These are phyloP conservation scores for Drosophila crucigera DNA, from an alignment of 2,888 invertebrate species.

Conservation along the genomic window DNA sequence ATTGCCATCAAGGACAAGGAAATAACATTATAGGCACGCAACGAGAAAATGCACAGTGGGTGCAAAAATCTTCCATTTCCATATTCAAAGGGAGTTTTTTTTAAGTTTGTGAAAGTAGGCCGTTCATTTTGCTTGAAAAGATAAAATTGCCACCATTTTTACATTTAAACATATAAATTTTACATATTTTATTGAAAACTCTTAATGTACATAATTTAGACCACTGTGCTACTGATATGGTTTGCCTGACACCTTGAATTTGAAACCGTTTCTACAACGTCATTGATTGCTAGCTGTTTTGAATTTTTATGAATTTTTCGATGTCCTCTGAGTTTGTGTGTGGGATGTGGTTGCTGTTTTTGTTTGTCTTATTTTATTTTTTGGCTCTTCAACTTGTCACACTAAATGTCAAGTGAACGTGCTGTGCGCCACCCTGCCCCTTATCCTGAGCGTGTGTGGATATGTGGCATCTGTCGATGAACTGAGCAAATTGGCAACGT, in stretches of 20 bases:
- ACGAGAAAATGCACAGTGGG: constrained; percentile 52
- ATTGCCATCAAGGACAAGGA: constrained; percentile 71
- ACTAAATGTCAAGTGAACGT: constrained; percentile 80
- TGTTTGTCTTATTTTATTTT: constrained; percentile 30
- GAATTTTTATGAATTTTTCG: constrained; percentile 63
- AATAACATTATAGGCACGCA: constrained; percentile 67
- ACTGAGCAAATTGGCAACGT: constrained; percentile 57
- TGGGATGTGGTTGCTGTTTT: constrained; percentile 20
- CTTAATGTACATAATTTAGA: neutral
- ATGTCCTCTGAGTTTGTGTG: constrained; percentile 5
- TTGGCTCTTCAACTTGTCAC: constrained; percentile 55
- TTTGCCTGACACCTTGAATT: constrained; percentile 27
- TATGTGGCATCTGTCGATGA: constrained; percentile 35
- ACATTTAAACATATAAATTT: neutral
- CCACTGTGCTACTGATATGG: constrained; percentile 30
- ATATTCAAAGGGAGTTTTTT: neutral
- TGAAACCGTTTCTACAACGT: constrained; percentile 42
- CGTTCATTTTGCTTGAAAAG: neutral
- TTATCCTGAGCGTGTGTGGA: constrained; percentile 3
- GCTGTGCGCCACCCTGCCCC: constrained; percentile 42
- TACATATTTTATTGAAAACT: neutral
- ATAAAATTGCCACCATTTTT: neutral
- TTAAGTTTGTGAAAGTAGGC: neutral
- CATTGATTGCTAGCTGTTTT: constrained; percentile 69
- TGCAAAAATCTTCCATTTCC: neutral